Base-by-base conservation (phyloP, 2,113 vertebrate species). In the Reinhardtius hippoglossoides region DNA sequence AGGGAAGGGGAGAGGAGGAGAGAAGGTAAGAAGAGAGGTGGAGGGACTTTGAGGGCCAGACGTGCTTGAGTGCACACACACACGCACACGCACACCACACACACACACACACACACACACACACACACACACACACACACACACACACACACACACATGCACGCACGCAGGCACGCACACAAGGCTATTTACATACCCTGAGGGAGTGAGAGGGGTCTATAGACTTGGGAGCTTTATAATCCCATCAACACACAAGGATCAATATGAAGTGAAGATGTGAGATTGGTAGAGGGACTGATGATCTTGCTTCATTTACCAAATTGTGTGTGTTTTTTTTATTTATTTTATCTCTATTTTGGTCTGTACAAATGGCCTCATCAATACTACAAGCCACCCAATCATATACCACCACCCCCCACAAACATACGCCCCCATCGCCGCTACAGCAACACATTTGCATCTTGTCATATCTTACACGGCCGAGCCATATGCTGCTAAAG, bases 401-500 rank as follows among this genome's bases (percentile, higher is more conserved):
- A 65, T 68, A 77, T n/a, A 54, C 26, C 75, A 61, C 26, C 72
- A 54, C 23, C 40, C 72, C 65, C 76, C 15, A 16, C 46, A 16
- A 31, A 7, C 46, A 60, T 18, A 31, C 72, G n/a, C 42, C 26
- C 72, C 65, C 76, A 54, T 75, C 70, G 42, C 44, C 26, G 35
- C 55, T 42, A 80, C 83, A 84, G 80, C 85, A 79, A 88, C 85
- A 81, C 87, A 94, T 95, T 94, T 93, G 93, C 91, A 93, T 94
- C 93, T 88, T 92, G 91, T 94, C 93, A 94, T 91, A 91, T 93
- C 87, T 90, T 91, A 90, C 90, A 89, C 86, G 76, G 89, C 82
- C 81, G 66, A 76, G 86, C 93, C 94, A 94, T 94, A 94, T 94
- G 93, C 86, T 92, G 89, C 80, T 92, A 90, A 92, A 91, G 91